phyloP scores from a whole-genome alignment of 2,113 vertebrate genomes.

The Nycticebus coucang region DNA sequence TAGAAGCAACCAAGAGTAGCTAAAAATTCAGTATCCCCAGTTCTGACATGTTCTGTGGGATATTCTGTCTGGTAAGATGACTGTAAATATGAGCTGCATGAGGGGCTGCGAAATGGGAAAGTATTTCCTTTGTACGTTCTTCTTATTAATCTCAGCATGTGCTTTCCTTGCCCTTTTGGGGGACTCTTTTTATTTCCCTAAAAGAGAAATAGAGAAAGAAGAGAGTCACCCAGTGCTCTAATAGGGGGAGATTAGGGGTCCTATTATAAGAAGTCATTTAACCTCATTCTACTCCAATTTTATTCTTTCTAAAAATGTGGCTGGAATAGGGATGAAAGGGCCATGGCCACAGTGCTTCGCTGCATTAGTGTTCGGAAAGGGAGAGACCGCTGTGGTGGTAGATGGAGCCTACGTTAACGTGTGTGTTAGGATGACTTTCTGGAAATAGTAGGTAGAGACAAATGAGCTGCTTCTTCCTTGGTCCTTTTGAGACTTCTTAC shows the following conservation, averaged over 20 bases:
- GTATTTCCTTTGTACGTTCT: constrained; percentile 3
- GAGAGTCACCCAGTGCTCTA: constrained; percentile 21
- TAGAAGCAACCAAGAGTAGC: background rate
- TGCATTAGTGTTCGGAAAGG: background rate
- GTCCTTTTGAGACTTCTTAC: background rate
- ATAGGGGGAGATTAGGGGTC: constrained; percentile 23
- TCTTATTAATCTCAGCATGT: constrained; percentile 5
- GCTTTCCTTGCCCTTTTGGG: background rate
- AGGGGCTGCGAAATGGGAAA: background rate
- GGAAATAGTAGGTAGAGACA: background rate
- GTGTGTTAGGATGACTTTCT: background rate
- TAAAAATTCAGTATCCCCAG: background rate
- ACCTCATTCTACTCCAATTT: background rate
- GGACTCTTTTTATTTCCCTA: background rate
- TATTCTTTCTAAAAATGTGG: constrained; percentile 4
- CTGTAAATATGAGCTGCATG: background rate
- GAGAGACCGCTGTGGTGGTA: too few species aligned
- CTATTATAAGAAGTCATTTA: constrained; percentile 31
- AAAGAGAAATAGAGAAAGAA: constrained; percentile 35
- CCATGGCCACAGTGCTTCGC: background rate
- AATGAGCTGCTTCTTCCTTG: background rate
- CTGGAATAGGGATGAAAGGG: background rate
- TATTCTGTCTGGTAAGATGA: background rate
- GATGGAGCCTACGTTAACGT: accelerated
- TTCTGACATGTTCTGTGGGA: background rate